These are phyloP conservation scores for Psophia crepitans DNA, from an alignment of 2,113 vertebrate genomes.

Conservation along the genomic window DNA sequence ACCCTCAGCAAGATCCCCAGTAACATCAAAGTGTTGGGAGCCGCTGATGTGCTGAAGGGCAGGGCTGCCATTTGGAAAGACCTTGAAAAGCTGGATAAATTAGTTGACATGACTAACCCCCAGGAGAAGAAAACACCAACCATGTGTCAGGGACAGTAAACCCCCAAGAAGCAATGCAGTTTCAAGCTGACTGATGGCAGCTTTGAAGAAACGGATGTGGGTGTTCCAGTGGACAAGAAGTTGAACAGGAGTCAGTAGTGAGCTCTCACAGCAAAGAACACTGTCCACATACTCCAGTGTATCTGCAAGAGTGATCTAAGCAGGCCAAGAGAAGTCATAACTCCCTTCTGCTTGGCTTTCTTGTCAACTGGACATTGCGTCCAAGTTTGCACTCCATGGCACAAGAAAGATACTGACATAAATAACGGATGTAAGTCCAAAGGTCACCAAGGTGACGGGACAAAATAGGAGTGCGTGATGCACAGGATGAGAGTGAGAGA, in stretches of 20 bases:
- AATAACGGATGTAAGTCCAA: background rate
- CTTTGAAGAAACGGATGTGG: background rate
- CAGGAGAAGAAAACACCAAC: background rate
- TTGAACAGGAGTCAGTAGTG: background rate
- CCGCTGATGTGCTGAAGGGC: background rate
- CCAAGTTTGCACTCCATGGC: background rate
- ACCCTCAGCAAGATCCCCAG: background rate
- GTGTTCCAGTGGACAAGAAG: background rate
- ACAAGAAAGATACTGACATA: background rate
- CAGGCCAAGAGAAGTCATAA: background rate
- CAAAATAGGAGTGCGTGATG: background rate
- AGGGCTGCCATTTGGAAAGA: background rate
- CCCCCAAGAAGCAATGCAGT: accelerated
- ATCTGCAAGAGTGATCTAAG: background rate
- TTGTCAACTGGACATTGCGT: background rate
- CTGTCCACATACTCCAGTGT: background rate
- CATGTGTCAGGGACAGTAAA: background rate
- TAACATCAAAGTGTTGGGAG: background rate
- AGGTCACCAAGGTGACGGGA: background rate
- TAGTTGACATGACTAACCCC: background rate
- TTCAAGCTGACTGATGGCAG: background rate
- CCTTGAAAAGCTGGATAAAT: background rate
- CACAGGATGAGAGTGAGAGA: background rate
- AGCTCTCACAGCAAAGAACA: background rate
- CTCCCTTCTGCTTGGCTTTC: background rate